A percentile compares a stretch with the other conserved stretches of the same genome.
These are phyloP conservation scores for Sinodicranocentrus sp. DNA, from an alignment of 2,888 invertebrate species.

Conservation along the genomic window DNA sequence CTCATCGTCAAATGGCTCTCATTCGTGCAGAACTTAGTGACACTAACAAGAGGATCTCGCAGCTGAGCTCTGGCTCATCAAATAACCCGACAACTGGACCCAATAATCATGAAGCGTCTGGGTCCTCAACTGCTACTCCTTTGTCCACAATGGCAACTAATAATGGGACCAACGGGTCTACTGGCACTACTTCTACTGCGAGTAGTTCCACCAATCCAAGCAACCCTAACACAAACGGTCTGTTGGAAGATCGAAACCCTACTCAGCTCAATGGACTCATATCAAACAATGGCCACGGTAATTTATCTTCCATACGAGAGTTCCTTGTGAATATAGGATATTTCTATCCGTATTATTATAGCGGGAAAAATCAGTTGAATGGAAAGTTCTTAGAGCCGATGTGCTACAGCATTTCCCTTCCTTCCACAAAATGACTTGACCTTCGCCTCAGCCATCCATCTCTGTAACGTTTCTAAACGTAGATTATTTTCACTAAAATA, in stretches of 20 bases:
- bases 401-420: not conserved
- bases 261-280: slow-evolving; percentile 71
- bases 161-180: slow-evolving; percentile 53
- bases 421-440: slow-evolving; percentile 23
- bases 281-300: slow-evolving; percentile 71
- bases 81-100: slow-evolving; percentile 54
- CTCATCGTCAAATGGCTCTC: slow-evolving; percentile 83
- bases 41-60: slow-evolving; percentile 80
- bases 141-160: slow-evolving; percentile 52
- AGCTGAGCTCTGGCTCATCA: slow-evolving; percentile 78
- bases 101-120: slow-evolving; percentile 78
- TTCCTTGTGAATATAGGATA: no score
- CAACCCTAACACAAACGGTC: slow-evolving; percentile 58
- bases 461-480: not conserved
- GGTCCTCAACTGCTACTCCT: slow-evolving; percentile 76
- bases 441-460: slow-evolving; percentile 15
- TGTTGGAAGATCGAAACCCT: slow-evolving; percentile 59
- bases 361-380: no score
- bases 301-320: slow-evolving; percentile 23
- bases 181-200: slow-evolving; percentile 10
- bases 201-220: slow-evolving; percentile 78
- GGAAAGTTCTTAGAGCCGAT: no score
- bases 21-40: slow-evolving; percentile 81
- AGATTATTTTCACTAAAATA: no score
- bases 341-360: no score